A percentile compares a stretch with the other conserved stretches of the same genome.
phyloP scores from a whole-genome alignment of 1,140 invertebrate species.

The Drosophila sechellia region DNA sequence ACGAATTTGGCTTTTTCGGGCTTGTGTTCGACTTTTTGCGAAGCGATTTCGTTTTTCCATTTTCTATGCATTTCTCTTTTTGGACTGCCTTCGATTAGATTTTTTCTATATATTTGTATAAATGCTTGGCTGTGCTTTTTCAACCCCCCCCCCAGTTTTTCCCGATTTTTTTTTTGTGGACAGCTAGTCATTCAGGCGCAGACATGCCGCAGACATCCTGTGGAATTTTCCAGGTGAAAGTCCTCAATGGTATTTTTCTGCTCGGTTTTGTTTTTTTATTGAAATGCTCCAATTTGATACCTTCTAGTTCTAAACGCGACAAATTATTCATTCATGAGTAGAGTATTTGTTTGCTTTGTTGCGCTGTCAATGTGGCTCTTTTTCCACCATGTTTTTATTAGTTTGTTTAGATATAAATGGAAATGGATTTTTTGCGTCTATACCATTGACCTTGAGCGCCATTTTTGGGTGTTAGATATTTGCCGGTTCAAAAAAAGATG shows the following conservation, averaged over 20 bases:
- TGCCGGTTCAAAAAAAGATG: conserved; percentile 9
- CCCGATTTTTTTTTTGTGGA: conserved; percentile 45
- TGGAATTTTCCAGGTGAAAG: conserved; percentile 77
- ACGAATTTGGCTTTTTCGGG: conserved; percentile 53
- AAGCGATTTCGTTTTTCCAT: conserved; percentile 38
- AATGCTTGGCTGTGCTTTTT: conserved; percentile 44
- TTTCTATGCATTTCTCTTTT: conserved; percentile 53
- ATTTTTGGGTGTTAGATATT: conserved; percentile 59
- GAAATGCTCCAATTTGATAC: conserved; percentile 46
- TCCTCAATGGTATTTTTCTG: conserved; percentile 50
- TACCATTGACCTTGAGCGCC: conserved; percentile 63
- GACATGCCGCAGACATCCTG: conserved; percentile 74
- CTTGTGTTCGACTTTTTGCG: conserved; percentile 51
- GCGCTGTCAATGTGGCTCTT: conserved; percentile 26
- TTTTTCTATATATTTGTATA: conserved; percentile 76
- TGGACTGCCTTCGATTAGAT: conserved; percentile 70
- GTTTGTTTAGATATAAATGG: conserved; percentile 63
- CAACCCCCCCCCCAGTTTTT: conserved; percentile 8
- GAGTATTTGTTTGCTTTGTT: conserved; percentile 34
- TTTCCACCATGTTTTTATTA: conserved; percentile 50
- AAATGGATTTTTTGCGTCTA: conserved; percentile 21
- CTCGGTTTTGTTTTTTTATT: conserved; percentile 34
- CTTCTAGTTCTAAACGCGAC: conserved; percentile 70
- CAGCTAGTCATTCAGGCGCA: conserved; percentile 66
- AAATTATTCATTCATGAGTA: conserved; percentile 76